phyloP scores from a whole-genome alignment of 1,140 invertebrate genomes.

The Papilio dardanus region DNA sequence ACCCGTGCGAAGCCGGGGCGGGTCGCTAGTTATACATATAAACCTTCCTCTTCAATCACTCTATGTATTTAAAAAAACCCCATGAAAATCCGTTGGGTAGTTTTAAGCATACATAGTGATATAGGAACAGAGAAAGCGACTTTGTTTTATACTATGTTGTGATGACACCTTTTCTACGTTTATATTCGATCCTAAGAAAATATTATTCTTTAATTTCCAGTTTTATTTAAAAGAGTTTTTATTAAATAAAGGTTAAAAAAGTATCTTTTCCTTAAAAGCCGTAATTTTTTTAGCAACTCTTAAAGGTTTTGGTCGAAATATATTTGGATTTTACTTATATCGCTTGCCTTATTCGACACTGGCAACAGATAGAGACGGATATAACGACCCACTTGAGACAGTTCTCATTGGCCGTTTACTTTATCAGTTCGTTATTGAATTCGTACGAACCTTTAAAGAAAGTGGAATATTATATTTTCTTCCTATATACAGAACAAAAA shows the following conservation, averaged over 20 bases:
- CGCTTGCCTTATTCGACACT: not conserved
- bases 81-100: too few relatives aligned
- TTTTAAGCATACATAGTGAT: too few relatives aligned
- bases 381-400: not conserved
- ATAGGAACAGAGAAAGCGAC: too few relatives aligned
- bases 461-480: not conserved
- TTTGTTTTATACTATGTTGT: too few relatives aligned
- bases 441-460: not conserved
- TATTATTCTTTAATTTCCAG: not conserved
- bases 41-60: too few relatives aligned
- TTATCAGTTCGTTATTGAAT: constrained; percentile 7
- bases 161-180: too few relatives aligned
- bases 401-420: not conserved
- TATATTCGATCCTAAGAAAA: not conserved
- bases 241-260: not conserved
- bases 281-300: too few relatives aligned
- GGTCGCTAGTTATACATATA: too few relatives aligned
- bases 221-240: not conserved
- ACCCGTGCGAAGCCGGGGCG: too few relatives aligned
- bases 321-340: not conserved
- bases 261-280: too few relatives aligned
- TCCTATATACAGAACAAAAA: not conserved
- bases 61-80: too few relatives aligned
- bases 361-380: not conserved
- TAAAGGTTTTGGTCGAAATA: not conserved